Evolutionary conservation across 2,888 invertebrate species (phyloP), one percentile per base, ranked within the genome.

Genomic region (Pheosia gnoma): DNA sequence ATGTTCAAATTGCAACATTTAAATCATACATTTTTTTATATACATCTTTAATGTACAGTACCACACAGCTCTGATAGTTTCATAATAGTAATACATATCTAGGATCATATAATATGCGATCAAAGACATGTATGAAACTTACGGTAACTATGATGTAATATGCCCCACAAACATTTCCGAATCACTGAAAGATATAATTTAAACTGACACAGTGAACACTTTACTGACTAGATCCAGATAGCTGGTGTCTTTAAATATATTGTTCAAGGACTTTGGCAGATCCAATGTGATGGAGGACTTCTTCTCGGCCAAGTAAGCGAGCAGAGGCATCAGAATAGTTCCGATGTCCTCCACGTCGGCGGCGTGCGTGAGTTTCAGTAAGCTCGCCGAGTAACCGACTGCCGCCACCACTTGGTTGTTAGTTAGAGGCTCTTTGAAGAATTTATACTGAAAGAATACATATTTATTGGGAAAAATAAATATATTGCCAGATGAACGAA

Each of bases 371-470:
- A 78, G 59, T 62, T 83, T 82, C 6, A 83, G 78, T 47, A 84
- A 71, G 9, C 77, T 66, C 45, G 77, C 68, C 25, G 90, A 72
- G 71, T 84, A 86, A 13, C 77, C 75, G 25, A 86, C 62, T 1
- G 83, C 80, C 4, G 61, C 67, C 47, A 72, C 59, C 7, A 90
- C 83, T 76, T 88, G 85, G 38, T 59, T 68, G 56, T 87, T 80
- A 8, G 78, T 75, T 5, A 90, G 60, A 0, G 88, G 87, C 61
- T 84, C 85, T 58, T 77, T 81, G 49, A 92, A 73, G 72, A 81
- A 90, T 76, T 90, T 87, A 66, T 86, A 88, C 93, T 93, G 88
- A 60, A 90, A 4, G 3, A 43, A 43, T 25, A 25, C 25, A 25
- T 25, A 25, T 25, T 25, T 25, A 25, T 25, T 25, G 25, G 25